Evolutionary conservation across 2,888 invertebrate species (phyloP).

Genomic region (Protonemura montana): DNA sequence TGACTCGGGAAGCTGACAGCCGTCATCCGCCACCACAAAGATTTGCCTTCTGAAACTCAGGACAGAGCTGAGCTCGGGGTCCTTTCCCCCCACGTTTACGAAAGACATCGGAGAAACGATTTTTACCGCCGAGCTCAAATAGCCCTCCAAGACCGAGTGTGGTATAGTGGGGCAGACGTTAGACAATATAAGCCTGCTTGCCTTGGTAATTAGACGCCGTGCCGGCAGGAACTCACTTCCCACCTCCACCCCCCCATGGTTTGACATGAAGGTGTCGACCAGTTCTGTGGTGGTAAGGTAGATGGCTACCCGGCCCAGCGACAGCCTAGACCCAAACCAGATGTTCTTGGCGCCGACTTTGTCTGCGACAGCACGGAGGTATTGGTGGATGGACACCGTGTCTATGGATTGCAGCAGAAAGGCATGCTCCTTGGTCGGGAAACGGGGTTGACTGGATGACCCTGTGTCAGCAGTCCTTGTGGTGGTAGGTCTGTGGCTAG

Average conservation of each 20-base stretch:
- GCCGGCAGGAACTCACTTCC: constrained; percentile 8
- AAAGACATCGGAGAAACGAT: not conserved
- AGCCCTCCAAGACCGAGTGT: not conserved
- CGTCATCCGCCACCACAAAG: not conserved
- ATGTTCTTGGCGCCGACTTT: not conserved
- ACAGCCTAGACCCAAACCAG: not conserved
- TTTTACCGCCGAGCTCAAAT: not conserved
- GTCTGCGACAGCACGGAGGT: not conserved
- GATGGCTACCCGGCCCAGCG: not conserved
- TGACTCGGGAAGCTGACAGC: not conserved
- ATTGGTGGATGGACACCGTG: not conserved
- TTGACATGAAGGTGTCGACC: not conserved
- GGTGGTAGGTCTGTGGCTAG: not conserved
- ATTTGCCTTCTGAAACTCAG: constrained; percentile 2
- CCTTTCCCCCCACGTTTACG: not conserved
- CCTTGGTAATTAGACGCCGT: not conserved
- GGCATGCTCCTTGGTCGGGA: constrained; percentile 18
- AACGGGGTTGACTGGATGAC: not conserved
- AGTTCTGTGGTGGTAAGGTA: not conserved
- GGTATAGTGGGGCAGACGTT: constrained; percentile 18
- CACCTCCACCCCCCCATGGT: not conserved
- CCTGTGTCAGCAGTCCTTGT: not conserved
- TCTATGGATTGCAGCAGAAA: not conserved
- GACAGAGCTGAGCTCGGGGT: not conserved
- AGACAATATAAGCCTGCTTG: not conserved